These are phyloP conservation scores for Aphelinus atriplicis DNA, from an alignment of 1,140 invertebrate genomes.

Conservation along the genomic window DNA sequence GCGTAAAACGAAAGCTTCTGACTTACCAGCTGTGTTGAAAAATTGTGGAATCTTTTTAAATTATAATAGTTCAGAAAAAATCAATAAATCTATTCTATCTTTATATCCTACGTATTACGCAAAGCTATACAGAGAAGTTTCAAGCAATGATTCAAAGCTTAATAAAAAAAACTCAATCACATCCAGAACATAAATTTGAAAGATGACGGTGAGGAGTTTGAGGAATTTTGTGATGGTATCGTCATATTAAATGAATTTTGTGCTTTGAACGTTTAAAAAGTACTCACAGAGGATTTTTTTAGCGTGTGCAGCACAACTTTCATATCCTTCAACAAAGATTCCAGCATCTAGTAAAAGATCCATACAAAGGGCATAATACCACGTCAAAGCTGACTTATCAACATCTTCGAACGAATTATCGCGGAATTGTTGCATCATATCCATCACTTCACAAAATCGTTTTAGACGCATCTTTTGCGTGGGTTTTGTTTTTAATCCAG, in stretches of 20 bases:
- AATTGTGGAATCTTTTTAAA: too few species aligned
- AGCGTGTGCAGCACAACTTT: constrained; percentile 41
- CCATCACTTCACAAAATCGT: constrained; percentile 44
- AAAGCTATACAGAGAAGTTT: too few species aligned
- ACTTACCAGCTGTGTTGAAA: constrained; percentile 3
- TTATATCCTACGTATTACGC: too few species aligned
- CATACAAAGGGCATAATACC: constrained; percentile 54
- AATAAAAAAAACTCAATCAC: too few species aligned
- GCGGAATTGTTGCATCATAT: constrained; percentile 46
- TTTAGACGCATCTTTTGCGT: constrained; percentile 45
- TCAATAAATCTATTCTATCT: too few species aligned
- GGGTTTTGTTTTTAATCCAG: too few species aligned
- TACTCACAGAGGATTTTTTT: constrained; percentile 38
- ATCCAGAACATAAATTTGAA: too few species aligned
- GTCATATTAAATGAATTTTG: constrained; percentile 5
- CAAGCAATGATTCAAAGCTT: too few species aligned
- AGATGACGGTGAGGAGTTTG: too few species aligned
- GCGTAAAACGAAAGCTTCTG: constrained; percentile 32
- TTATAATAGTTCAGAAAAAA: not conserved
- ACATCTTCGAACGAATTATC: constrained; percentile 41
- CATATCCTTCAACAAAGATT: constrained; percentile 47
- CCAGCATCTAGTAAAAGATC: constrained; percentile 49
- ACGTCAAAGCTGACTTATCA: constrained; percentile 51
- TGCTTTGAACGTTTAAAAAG: not conserved
- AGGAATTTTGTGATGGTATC: too few species aligned